phyloP scores from a whole-genome alignment of 1,140 invertebrate genomes.

The Scaptodrosophila lebanonensis region DNA sequence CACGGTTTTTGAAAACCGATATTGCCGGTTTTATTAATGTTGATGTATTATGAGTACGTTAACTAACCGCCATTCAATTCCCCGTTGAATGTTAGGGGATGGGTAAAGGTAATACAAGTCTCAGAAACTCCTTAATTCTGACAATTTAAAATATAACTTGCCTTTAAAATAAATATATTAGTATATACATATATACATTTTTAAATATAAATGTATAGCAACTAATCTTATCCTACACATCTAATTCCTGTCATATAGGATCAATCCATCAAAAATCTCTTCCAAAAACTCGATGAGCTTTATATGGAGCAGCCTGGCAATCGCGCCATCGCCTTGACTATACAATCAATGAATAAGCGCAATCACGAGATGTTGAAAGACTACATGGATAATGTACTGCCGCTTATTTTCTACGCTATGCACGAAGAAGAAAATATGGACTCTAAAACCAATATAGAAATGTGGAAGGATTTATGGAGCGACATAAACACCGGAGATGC shows the following conservation, averaged over 20 bases:
- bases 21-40: no score
- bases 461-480: conserved; percentile 93
- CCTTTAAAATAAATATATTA: no score
- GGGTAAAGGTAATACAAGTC: no score
- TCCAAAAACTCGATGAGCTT: conserved; percentile 87
- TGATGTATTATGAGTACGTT: no score
- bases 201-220: no score
- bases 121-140: no score
- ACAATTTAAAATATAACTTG: no score
- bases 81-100: no score
- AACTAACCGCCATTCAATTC: no score
- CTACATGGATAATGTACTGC: conserved; percentile 87
- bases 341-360: conserved; percentile 89
- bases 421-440: conserved; percentile 85
- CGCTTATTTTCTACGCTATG: conserved; percentile 92
- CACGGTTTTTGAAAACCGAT: no score
- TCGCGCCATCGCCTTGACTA: conserved; percentile 85
- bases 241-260: conserved; percentile 76
- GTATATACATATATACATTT: no score
- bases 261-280: conserved; percentile 90
- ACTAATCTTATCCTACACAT: no score
- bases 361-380: conserved; percentile 90
- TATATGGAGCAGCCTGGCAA: conserved; percentile 87
- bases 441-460: conserved; percentile 82
- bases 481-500: conserved; percentile 91